A percentile compares a stretch with the other conserved stretches of the same genome.
These are phyloP conservation scores for Ennomos quercinarius DNA, from an alignment of 2,888 invertebrate species.

Conservation along the genomic window DNA sequence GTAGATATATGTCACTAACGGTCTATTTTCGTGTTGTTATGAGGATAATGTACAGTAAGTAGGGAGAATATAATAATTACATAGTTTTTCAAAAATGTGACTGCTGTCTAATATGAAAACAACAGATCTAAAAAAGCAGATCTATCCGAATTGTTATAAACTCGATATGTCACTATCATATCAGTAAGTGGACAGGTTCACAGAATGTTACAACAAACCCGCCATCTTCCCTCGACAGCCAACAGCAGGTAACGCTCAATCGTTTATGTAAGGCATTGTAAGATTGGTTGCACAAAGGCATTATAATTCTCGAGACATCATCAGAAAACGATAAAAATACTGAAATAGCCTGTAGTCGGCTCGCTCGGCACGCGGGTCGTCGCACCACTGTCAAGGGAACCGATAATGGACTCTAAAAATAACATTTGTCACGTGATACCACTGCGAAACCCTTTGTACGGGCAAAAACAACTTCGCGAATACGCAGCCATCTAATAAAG, in stretches of 20 bases:
- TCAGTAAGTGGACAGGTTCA: no score
- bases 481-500: slow-evolving; percentile 7
- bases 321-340: slow-evolving; percentile 38
- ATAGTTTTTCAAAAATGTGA: no score
- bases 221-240: neutral
- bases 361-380: slow-evolving; percentile 31
- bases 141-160: no score
- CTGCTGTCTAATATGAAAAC: no score
- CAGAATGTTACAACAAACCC: neutral
- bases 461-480: neutral
- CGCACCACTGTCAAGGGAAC: slow-evolving; percentile 34
- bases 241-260: neutral
- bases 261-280: slow-evolving; percentile 16
- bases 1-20: no score
- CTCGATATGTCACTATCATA: no score
- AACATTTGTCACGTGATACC: slow-evolving; percentile 26
- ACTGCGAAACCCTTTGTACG: slow-evolving; percentile 18
- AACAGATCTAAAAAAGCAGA: no score
- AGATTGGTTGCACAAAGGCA: slow-evolving; percentile 27
- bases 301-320: slow-evolving; percentile 35
- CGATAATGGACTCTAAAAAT: slow-evolving; percentile 35
- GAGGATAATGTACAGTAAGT: no score
- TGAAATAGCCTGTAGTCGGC: slow-evolving; percentile 29
- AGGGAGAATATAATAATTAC: no score
- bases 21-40: no score